Evolutionary conservation across 2,888 invertebrate species (phyloP).

Genomic region (Aproaerema taeniolella): DNA sequence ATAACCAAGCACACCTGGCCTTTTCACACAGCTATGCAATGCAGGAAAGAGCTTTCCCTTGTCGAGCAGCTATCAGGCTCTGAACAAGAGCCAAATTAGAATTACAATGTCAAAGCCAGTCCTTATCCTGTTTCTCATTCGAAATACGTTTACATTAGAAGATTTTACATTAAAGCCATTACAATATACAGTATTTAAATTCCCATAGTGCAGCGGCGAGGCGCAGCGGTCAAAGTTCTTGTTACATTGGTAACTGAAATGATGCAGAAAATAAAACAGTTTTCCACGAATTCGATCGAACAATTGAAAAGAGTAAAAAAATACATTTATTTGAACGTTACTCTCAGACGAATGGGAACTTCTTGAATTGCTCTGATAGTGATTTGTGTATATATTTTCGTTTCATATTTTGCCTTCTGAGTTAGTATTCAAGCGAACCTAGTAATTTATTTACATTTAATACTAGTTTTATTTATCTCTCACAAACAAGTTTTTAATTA

Average conservation of each 20-base stretch:
- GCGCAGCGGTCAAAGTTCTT: constrained; percentile 18
- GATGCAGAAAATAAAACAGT: constrained; percentile 43
- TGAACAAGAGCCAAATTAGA: too few relatives aligned
- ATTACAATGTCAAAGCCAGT: too few relatives aligned
- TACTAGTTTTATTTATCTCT: too few relatives aligned
- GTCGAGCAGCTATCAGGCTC: constrained; percentile 4
- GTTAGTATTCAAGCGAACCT: too few relatives aligned
- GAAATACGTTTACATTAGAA: too few relatives aligned
- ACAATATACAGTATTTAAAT: too few relatives aligned
- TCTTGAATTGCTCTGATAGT: constrained; percentile 45
- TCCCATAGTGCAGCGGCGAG: background rate
- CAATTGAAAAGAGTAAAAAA: constrained; percentile 40
- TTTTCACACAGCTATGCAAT: constrained; percentile 25
- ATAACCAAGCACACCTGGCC: constrained; percentile 39
- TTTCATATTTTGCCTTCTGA: too few relatives aligned
- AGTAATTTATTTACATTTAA: too few relatives aligned
- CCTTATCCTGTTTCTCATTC: background rate
- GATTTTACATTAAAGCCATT: too few relatives aligned
- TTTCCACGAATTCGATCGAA: constrained; percentile 50
- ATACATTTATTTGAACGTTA: constrained; percentile 55
- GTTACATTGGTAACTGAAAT: constrained; percentile 35
- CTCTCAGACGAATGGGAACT: constrained; percentile 53
- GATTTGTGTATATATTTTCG: constrained; percentile 38
- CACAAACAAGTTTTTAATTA: too few relatives aligned
- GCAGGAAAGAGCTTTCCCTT: constrained; percentile 19